Conservation (phyloP, 2,888 invertebrate genomes). For the Microdon myrmicae region DNA sequence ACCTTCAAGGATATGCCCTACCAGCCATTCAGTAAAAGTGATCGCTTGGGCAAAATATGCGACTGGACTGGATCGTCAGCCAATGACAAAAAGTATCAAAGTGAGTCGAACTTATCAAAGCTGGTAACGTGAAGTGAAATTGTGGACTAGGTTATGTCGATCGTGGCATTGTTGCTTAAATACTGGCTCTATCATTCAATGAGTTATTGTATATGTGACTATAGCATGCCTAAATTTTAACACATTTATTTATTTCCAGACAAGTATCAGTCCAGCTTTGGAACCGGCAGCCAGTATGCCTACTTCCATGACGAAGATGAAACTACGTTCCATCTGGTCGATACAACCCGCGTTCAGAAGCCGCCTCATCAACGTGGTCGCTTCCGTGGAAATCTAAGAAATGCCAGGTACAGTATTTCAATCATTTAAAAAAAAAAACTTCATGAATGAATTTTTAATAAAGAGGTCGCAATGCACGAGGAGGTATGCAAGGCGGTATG, state of each 20-base stretch:
- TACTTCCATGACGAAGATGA: constrained; percentile 99
- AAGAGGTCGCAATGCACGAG: constrained; percentile 73
- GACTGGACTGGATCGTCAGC: constrained; percentile 97
- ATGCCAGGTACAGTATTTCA: constrained; percentile 68
- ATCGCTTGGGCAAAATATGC: constrained; percentile 97
- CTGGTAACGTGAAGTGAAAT: not conserved
- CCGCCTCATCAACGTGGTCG: constrained; percentile 93
- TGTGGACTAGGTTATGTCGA: constrained; percentile 28
- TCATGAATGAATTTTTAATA: not conserved
- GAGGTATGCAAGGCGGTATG: constrained; percentile 78
- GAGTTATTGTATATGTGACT: no score
- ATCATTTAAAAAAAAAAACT: not conserved
- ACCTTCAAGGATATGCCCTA: constrained; percentile 85
- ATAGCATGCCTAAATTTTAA: not conserved
- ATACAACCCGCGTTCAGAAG: constrained; percentile 88
- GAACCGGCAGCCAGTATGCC: constrained; percentile 95
- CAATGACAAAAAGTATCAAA: constrained; percentile 93
- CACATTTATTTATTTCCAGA: constrained; percentile 68
- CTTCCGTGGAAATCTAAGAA: constrained; percentile 83
- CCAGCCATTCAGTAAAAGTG: constrained; percentile 98
- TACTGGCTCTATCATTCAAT: no score
- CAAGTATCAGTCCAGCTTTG: constrained; percentile 92
- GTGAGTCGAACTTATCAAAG: constrained; percentile 70
- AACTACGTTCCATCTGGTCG: constrained; percentile 97
- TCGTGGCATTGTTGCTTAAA: constrained; percentile 23